Evolutionary conservation across 2,888 invertebrate species (phyloP).

Genomic region (Julus scandinavius): DNA sequence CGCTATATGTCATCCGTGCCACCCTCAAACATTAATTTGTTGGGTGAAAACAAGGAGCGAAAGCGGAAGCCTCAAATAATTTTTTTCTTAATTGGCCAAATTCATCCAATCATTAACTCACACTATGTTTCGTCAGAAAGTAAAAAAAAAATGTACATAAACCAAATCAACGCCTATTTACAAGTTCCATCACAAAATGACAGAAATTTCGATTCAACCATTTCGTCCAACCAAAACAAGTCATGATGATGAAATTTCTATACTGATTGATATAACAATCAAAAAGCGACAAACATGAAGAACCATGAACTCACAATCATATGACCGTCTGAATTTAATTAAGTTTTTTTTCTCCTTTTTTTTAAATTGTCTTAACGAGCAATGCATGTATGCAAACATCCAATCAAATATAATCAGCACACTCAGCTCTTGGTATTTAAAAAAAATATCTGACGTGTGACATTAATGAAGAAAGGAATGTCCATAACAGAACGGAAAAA

Average conservation of each 20-base stretch:
- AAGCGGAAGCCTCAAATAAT: background rate
- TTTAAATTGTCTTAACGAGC: background rate
- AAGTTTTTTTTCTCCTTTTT: background rate
- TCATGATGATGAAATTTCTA: background rate
- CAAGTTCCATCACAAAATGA: background rate
- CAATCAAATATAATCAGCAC: background rate
- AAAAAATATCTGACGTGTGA: background rate
- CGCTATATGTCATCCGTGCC: background rate
- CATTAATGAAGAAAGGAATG: background rate
- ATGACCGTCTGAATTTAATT: background rate
- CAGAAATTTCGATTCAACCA: background rate
- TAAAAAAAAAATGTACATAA: slow-evolving; percentile 4
- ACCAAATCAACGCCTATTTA: background rate
- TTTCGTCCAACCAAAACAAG: background rate
- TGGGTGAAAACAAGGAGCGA: background rate
- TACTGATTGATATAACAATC: background rate
- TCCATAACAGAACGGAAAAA: background rate
- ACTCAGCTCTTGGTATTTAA: background rate
- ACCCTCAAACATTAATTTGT: background rate
- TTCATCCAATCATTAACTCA: background rate
- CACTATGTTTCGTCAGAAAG: background rate
- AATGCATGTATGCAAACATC: background rate
- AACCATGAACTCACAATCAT: background rate
- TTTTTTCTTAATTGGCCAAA: background rate
- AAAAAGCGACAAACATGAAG: background rate